These are phyloP conservation scores for Heliconius cydno DNA, from an alignment of 2,888 invertebrate genomes.

Conservation along the genomic window DNA sequence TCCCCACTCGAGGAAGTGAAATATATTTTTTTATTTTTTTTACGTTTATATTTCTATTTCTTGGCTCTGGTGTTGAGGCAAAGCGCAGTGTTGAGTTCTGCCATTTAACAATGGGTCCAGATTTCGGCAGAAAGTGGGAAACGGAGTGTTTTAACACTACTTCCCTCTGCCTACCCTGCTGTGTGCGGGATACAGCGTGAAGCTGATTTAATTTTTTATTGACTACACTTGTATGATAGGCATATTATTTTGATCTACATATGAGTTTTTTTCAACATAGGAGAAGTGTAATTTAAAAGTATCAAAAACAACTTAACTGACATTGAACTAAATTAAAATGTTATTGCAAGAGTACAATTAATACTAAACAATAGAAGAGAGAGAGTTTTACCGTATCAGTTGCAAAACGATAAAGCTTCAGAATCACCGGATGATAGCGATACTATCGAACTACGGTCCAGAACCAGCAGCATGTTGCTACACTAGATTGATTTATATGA, in stretches of 20 bases:
- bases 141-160: too few relatives aligned
- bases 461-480: slow-evolving; percentile 66
- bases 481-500: slow-evolving; percentile 65
- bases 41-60: too few relatives aligned
- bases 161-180: too few relatives aligned
- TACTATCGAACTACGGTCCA: slow-evolving; percentile 59
- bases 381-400: slow-evolving; percentile 61
- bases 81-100: too few relatives aligned
- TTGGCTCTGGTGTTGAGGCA: too few relatives aligned
- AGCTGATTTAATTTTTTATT: too few relatives aligned
- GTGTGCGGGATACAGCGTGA: background rate
- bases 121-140: too few relatives aligned
- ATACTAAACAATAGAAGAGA: slow-evolving; percentile 75
- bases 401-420: slow-evolving; percentile 64
- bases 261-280: background rate
- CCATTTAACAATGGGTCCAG: too few relatives aligned
- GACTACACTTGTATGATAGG: background rate
- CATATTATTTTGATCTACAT: background rate
- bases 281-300: background rate
- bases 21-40: too few relatives aligned
- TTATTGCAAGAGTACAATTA: slow-evolving; percentile 62
- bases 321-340: slow-evolving; percentile 65
- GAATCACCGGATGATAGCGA: slow-evolving; percentile 79
- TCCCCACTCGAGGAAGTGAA: too few relatives aligned
- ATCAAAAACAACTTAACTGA: slow-evolving; percentile 42